Base-by-base conservation (phyloP, 2,888 invertebrate genomes). In the Dicycla oo region DNA sequence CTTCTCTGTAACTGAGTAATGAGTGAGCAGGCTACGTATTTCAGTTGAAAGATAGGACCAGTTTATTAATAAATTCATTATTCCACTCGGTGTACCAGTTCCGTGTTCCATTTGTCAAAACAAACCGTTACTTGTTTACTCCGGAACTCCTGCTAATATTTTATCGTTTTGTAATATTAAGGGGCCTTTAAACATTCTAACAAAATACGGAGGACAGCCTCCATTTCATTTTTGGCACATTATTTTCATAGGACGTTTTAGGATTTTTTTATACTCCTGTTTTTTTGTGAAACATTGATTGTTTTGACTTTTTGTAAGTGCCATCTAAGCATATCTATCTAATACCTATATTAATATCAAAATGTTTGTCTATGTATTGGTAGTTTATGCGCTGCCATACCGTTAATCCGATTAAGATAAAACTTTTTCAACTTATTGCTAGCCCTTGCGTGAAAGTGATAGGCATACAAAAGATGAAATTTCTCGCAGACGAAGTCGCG, bases 81-180 rank as follows among this genome's bases (percentile, higher is more conserved):
- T 76, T 75, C 30, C 13, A 40, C 18, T 79, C 43, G 57, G 49
- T 60, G 38, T 62, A 57, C 34, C 65, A 65, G 53, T 80, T 61
- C 66, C 34, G 26, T 38, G 51, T 58, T 40, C 15, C 43, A 79
- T 66, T 80, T 51, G 43, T 73, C 57, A 66, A 56, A 74, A 77
- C 47, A 74, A 74, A 66, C 61, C 23, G 26, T 53, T 40, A 45
- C 30, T 73, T 80, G 74, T 76, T 80, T 65, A 80, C 51, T 65
- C 54, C 74, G 45, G 74, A 65, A 64, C 54, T 80, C 49, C 60
- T 51, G 54, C 57, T 74, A 51, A 79, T 76, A 76, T 65, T 76
- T 79, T 63, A 76, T 79, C 45, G 53, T 75, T 58, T 75, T 71
- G 23, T 53, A 47, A 76, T 73, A 76, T 73, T 64, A 75, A 76